These are phyloP conservation scores for Pediacus dermestoides DNA, from an alignment of 2,888 invertebrate genomes.

Conservation along the genomic window DNA sequence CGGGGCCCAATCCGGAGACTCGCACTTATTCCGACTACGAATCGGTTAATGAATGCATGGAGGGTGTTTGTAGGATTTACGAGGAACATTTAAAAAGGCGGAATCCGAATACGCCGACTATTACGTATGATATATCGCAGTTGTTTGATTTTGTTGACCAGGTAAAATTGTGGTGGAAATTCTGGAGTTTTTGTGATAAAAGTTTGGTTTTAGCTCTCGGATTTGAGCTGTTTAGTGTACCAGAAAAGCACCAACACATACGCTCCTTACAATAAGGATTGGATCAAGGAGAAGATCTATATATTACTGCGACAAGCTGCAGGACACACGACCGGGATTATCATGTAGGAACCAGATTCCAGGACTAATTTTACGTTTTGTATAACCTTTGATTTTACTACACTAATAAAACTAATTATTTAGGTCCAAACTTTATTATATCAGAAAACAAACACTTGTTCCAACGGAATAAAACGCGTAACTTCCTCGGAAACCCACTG, in stretches of 20 bases:
- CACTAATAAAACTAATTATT: too few relatives aligned
- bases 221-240: constrained; percentile 94
- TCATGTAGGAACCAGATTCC: too few relatives aligned
- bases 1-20: constrained; percentile 89
- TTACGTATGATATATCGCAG: constrained; percentile 97
- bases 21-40: constrained; percentile 98
- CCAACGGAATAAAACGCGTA: too few relatives aligned
- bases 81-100: constrained; percentile 95
- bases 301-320: constrained; percentile 90
- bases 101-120: constrained; percentile 93
- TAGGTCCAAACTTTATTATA: too few relatives aligned
- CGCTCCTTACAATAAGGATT: constrained; percentile 97
- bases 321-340: constrained; percentile 53
- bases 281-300: constrained; percentile 99
- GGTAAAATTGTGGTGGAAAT: constrained; percentile 52
- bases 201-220: constrained; percentile 63
- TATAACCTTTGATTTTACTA: too few relatives aligned
- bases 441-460: too few relatives aligned
- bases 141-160: constrained; percentile 98
- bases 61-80: constrained; percentile 98
- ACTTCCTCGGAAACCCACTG: too few relatives aligned
- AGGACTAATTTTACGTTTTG: too few relatives aligned
- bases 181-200: constrained; percentile 2
- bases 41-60: constrained; percentile 96
- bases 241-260: constrained; percentile 94